Evolutionary conservation across 2,888 invertebrate genomes (phyloP), one percentile per base, ranked within the genome.

Genomic region (Eulithis prunata): DNA sequence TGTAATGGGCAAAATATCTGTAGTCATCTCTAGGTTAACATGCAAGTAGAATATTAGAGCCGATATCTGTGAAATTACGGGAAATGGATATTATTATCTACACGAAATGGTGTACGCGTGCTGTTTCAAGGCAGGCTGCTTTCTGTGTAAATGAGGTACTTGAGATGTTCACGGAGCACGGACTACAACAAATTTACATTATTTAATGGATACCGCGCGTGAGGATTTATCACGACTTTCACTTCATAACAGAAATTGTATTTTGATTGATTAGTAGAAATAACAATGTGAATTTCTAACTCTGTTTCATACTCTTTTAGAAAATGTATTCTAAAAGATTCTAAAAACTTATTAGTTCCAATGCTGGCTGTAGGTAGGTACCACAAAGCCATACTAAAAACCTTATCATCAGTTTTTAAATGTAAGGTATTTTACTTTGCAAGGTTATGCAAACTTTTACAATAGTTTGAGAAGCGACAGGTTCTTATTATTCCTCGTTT

Each of bases 121-220:
- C 13, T 10, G 14, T 6, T 14, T 7, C 8, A 49, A 3, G 3
- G 8, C 49, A 21, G 21, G 45, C 66, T 41, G 62, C 10, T 66
- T 59, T 62, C 46, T 47, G 32, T 43, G 8, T 56, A 62, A 66
- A 56, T 46, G n/a, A 77, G 36, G 28, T 46, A 54, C 13, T 38
- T 47, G 52, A 82, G 81, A 81, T 81, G 83, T 82, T 83, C 81
- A 81, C 81, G 75, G 83, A 85, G 84, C 81, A 81, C 86, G 91
- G 93, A 91, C 91, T 91, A 92, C 91, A 90, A 88, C 88, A 87
- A 90, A 93, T 93, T 93, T 92, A 91, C 92, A 93, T 93, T 90
- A 87, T 89, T 87, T 92, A 92, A 93, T 93, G 89, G 90, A 89
- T 87, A 88, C 82, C 78, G 88, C 82, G 88, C 90, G 91, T 89